Conservation (phyloP, 2,797 vertebrate genomes). For the Catharus ustulatus region DNA sequence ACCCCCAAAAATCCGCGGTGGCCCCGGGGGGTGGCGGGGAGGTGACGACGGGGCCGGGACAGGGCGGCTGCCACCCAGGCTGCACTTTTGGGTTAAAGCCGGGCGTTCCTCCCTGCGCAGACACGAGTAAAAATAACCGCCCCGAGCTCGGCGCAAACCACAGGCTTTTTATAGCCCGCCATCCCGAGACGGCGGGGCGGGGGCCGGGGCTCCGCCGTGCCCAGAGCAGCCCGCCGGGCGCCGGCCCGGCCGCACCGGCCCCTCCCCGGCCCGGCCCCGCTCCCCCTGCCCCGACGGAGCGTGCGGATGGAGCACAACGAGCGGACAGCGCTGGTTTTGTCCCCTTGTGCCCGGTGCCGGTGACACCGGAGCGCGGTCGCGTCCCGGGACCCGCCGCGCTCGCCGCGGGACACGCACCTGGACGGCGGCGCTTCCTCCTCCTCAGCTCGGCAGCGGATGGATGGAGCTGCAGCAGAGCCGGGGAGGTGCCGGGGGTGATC, state of each 20-base stretch:
- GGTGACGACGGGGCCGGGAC: not conserved
- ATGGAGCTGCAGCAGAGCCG: too few relatives aligned
- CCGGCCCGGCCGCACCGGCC: not conserved
- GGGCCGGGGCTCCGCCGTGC: not conserved
- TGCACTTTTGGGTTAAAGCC: not conserved
- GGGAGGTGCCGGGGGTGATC: not conserved
- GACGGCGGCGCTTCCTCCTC: too few relatives aligned
- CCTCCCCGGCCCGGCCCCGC: not conserved
- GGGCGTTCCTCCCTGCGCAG: slow-evolving; percentile 52
- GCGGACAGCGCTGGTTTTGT: too few relatives aligned
- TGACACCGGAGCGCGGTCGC: too few relatives aligned
- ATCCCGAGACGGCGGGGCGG: slow-evolving; percentile 45
- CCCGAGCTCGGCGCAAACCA: slow-evolving; percentile 39
- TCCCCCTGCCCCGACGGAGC: too few relatives aligned
- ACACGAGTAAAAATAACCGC: slow-evolving; percentile 63
- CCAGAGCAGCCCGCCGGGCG: not conserved
- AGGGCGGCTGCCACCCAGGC: not conserved
- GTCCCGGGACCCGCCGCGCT: too few relatives aligned
- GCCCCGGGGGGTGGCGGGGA: not conserved
- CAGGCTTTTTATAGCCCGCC: slow-evolving; percentile 59
- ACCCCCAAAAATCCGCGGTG: not conserved
- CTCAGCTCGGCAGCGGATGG: too few relatives aligned
- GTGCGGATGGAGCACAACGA: too few relatives aligned
- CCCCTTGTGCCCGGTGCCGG: too few relatives aligned
- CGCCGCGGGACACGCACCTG: too few relatives aligned